These are phyloP conservation scores for Micrastur ruficollis DNA, from an alignment of 2,797 vertebrate genomes.

Conservation along the genomic window DNA sequence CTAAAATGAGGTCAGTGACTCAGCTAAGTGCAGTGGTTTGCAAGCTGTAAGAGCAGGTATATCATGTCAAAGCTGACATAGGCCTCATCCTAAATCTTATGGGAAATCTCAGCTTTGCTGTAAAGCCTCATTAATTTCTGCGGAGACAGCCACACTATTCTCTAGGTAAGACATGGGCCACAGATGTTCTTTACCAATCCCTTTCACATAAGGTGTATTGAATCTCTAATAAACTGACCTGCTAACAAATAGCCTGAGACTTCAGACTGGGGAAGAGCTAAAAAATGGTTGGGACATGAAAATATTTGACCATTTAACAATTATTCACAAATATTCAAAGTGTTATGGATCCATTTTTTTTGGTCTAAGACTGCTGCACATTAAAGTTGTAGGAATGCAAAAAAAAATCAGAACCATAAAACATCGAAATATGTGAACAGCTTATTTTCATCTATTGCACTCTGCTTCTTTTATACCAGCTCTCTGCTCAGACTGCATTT, in stretches of 20 bases:
- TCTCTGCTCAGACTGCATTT: not conserved
- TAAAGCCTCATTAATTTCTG: slow-evolving; percentile 30
- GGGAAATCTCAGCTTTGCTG: not conserved
- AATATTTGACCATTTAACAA: not conserved
- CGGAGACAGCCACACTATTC: not conserved
- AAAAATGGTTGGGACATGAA: not conserved
- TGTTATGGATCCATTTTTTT: not conserved
- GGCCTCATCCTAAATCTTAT: not conserved
- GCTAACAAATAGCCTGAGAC: not conserved
- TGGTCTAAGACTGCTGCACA: not conserved
- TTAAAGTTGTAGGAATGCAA: not conserved
- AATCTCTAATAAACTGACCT: not conserved
- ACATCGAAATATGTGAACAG: not conserved
- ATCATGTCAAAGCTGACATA: not conserved
- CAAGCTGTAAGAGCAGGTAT: not conserved
- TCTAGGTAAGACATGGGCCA: not conserved
- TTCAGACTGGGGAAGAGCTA: not conserved
- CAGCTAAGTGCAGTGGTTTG: not conserved
- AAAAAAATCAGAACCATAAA: not conserved
- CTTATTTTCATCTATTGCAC: slow-evolving; percentile 23
- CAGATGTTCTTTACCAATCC: not conserved
- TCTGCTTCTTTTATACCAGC: not conserved
- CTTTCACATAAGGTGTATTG: not conserved
- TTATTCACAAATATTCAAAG: not conserved
- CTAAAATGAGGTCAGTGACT: not conserved